These are phyloP conservation scores for Amblyjoppa proteus DNA, from an alignment of 2,888 invertebrate genomes.

Conservation along the genomic window DNA sequence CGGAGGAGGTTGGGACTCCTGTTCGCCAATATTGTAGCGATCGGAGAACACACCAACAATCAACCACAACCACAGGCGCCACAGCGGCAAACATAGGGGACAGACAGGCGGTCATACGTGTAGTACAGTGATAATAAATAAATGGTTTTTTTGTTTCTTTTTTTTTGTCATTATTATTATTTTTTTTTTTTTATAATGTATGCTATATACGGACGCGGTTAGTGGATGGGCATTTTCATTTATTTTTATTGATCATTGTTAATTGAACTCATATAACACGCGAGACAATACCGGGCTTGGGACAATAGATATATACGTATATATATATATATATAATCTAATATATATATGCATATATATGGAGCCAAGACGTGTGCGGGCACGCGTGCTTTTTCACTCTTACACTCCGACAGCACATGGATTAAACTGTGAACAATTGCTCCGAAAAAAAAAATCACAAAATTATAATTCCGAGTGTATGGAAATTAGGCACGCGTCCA, in stretches of 20 bases:
- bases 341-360: conserved; percentile 15
- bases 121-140: conserved; percentile 78
- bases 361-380: conserved; percentile 65
- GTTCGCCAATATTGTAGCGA: conserved; percentile 83
- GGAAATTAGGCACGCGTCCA: conserved; percentile 53
- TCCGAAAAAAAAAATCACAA: neutral
- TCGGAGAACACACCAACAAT: conserved; percentile 85
- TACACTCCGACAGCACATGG: conserved; percentile 11
- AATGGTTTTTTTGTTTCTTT: conserved; percentile 57
- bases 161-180: neutral
- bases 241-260: conserved; percentile 22
- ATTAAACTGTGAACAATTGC: neutral
- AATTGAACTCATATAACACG: conserved; percentile 53
- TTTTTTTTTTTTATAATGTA: conserved; percentile 26
- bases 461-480: conserved; percentile 27
- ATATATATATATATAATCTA: neutral
- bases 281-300: conserved; percentile 43
- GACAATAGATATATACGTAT: conserved; percentile 45
- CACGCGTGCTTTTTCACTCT: conserved; percentile 46
- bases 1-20: conserved; percentile 85
- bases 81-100: conserved; percentile 85
- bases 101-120: conserved; percentile 85
- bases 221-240: conserved; percentile 54
- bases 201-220: conserved; percentile 50
- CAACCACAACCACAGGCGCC: conserved; percentile 85